Conservation (phyloP, 37 sponge, comb jelly and placozoan genomes). For the Axinella damicornis region DNA sequence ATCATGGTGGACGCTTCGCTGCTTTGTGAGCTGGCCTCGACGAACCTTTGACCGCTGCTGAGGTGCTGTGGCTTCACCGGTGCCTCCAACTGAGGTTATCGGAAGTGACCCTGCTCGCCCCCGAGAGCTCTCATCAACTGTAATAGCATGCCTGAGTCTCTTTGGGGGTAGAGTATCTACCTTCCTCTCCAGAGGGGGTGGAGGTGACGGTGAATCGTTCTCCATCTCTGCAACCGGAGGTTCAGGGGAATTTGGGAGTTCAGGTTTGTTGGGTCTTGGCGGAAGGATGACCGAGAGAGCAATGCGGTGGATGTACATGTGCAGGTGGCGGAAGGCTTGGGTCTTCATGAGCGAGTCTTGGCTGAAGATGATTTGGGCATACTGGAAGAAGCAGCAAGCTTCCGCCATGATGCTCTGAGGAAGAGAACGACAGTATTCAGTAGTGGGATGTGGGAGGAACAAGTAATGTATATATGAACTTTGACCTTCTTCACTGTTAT, state of each 20-base stretch:
- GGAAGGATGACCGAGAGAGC: constrained; percentile 74
- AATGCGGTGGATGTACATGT: constrained; percentile 74
- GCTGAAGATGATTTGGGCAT: constrained; percentile 38
- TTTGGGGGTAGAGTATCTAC: too few species aligned
- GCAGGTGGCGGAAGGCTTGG: constrained; percentile 40
- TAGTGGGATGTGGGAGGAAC: neutral
- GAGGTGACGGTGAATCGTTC: too few species aligned
- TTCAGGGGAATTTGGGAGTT: neutral
- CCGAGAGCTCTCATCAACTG: too few species aligned
- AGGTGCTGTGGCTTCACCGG: too few species aligned
- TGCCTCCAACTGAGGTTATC: too few species aligned
- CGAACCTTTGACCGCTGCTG: too few species aligned
- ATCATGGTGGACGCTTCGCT: neutral
- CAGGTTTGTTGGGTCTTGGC: neutral
- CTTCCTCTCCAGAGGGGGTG: too few species aligned
- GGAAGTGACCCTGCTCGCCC: too few species aligned
- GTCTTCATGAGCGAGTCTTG: constrained; percentile 2
- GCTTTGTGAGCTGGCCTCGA: neutral
- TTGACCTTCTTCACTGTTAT: neutral
- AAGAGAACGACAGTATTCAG: neutral
- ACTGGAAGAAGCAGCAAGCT: constrained; percentile 58
- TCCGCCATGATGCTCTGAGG: constrained; percentile 47
- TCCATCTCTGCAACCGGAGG: too few species aligned
- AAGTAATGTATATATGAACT: neutral
- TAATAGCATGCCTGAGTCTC: too few species aligned